These are phyloP conservation scores for Cynodonichthys magdalenae DNA, from an alignment of 2,797 vertebrate genomes.

Conservation along the genomic window DNA sequence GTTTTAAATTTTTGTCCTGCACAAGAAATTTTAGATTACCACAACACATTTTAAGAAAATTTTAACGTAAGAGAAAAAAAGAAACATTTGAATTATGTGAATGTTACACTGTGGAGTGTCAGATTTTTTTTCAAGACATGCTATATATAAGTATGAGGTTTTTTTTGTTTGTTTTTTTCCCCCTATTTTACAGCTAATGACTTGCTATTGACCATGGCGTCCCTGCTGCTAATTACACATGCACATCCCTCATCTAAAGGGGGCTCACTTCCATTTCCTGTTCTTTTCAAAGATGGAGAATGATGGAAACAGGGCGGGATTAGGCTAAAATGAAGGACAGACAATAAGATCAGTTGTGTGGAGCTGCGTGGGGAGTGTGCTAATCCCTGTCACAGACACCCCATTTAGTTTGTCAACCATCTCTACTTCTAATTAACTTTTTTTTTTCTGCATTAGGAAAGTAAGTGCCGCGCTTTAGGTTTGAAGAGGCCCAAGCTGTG, in stretches of 20 bases:
- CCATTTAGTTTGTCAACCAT: conserved; percentile 39
- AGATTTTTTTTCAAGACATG: no score
- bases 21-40: no score
- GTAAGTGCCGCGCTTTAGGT: conserved; percentile 42
- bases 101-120: not conserved
- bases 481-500: conserved; percentile 57
- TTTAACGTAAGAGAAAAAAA: no score
- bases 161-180: conserved; percentile 17
- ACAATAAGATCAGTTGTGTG: conserved; percentile 50
- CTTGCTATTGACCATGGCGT: conserved; percentile 31
- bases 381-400: conserved; percentile 54
- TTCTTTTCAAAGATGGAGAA: conserved; percentile 36
- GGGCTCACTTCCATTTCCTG: conserved; percentile 45
- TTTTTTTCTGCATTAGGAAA: conserved; percentile 11
- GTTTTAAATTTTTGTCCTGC: no score
- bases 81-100: not conserved
- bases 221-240: conserved; percentile 57
- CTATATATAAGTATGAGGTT: conserved; percentile 1
- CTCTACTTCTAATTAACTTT: conserved; percentile 48
- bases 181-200: conserved; percentile 17
- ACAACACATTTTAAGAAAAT: no score
- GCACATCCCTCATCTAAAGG: conserved; percentile 39
- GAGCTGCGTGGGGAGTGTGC: conserved; percentile 27
- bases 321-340: conserved; percentile 53
- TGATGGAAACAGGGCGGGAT: conserved; percentile 47